A percentile compares a stretch with the other conserved stretches of the same genome.
These are phyloP conservation scores for Chaitophorus viminalis DNA, from an alignment of 2,888 invertebrate species.

Conservation along the genomic window DNA sequence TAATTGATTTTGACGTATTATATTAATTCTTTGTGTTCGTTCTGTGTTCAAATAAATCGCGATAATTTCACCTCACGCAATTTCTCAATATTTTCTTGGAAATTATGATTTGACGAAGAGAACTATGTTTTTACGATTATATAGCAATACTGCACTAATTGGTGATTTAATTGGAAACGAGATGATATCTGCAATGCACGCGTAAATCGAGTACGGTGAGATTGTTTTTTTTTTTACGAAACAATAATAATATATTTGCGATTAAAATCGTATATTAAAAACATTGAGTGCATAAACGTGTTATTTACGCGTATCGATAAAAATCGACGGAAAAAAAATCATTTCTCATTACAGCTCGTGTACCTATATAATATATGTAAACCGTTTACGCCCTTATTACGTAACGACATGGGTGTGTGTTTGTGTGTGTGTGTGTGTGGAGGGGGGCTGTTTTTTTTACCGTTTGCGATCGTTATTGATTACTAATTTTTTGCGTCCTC, in stretches of 20 bases:
- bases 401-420: background rate
- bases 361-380: background rate
- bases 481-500: background rate
- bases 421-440: too few relatives aligned
- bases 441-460: background rate
- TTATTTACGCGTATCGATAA: background rate
- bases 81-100: background rate
- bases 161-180: background rate
- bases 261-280: background rate
- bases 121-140: background rate
- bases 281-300: background rate
- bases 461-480: background rate
- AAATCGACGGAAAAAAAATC: background rate
- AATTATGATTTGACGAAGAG: background rate
- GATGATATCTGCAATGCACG: background rate
- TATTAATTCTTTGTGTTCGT: too few relatives aligned
- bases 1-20: too few relatives aligned
- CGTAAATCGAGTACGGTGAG: background rate
- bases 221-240: background rate
- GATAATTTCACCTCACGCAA: background rate
- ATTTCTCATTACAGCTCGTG: too few relatives aligned
- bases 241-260: background rate
- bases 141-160: background rate
- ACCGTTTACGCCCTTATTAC: background rate
- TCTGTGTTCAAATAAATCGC: background rate